A percentile compares a stretch with the other conserved stretches of the same genome.
phyloP scores from a whole-genome alignment of 2,113 vertebrate species.

The Choloepus hoffmanni region DNA sequence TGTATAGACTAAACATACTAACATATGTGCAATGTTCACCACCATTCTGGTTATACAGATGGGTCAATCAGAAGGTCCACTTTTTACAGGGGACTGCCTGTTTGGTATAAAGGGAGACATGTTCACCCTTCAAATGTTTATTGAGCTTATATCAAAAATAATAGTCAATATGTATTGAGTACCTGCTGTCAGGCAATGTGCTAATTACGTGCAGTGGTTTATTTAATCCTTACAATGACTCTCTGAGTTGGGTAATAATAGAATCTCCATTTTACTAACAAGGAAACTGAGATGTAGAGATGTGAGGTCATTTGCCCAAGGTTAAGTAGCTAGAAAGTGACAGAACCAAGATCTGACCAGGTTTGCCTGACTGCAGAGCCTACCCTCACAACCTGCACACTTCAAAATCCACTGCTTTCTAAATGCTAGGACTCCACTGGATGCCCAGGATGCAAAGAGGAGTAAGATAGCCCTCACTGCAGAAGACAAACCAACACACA shows the following conservation, averaged over 20 bases:
- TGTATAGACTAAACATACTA: background rate
- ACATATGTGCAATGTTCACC: background rate
- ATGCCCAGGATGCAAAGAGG: background rate
- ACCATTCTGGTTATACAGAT: background rate
- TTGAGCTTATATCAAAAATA: slow-evolving; percentile 43
- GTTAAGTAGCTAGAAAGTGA: background rate
- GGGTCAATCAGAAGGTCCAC: background rate
- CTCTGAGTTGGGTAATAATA: background rate
- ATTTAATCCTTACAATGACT: background rate
- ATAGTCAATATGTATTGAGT: background rate
- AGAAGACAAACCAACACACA: background rate
- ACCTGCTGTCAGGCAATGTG: background rate
- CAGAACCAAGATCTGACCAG: background rate
- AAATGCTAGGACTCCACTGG: background rate
- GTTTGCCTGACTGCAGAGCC: background rate
- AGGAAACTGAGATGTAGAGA: background rate
- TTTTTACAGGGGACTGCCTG: background rate
- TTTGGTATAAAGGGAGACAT: background rate
- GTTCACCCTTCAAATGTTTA: slow-evolving; percentile 45
- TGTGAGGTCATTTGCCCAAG: background rate
- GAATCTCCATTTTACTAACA: background rate
- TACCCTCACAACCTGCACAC: background rate
- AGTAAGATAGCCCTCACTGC: background rate
- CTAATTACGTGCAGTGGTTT: background rate
- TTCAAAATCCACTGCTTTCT: background rate